Evolutionary conservation across 2,797 vertebrate species (phyloP).

Genomic region (Bucorvus abyssinicus): DNA sequence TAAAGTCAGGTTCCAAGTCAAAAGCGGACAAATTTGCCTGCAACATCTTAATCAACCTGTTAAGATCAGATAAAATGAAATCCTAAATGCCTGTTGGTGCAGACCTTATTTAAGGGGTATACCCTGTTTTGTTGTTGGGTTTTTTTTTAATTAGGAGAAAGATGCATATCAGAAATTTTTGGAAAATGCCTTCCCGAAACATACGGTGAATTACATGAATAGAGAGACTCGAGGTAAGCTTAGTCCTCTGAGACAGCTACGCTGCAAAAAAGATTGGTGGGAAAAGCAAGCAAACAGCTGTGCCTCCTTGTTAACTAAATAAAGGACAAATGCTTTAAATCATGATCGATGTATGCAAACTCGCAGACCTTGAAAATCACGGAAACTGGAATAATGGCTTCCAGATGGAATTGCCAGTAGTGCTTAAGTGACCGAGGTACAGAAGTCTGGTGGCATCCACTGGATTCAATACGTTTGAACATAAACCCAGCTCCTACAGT

Average conservation of each 20-base stretch:
- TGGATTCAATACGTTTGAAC: background rate
- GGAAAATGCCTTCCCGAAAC: conserved; percentile 29
- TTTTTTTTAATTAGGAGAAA: conserved; percentile 8
- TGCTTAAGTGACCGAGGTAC: background rate
- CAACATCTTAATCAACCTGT: background rate
- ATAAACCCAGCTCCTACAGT: background rate
- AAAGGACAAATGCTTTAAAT: conserved; percentile 56
- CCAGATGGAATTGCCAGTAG: conserved; percentile 2
- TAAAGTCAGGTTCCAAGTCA: background rate
- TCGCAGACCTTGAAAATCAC: background rate
- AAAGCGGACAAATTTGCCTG: background rate
- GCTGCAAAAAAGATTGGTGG: conserved; percentile 22
- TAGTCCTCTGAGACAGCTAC: conserved; percentile 19
- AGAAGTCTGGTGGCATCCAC: background rate
- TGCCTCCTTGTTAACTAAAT: conserved; percentile 50
- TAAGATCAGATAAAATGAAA: background rate
- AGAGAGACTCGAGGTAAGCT: conserved; percentile 16
- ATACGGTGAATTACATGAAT: background rate
- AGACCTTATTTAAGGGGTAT: background rate
- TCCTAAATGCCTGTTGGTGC: background rate
- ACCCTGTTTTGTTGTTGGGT: background rate
- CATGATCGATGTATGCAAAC: conserved; percentile 31
- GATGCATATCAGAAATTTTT: background rate
- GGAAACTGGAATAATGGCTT: background rate
- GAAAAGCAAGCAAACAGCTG: conserved; percentile 59